Evolutionary conservation across 1,140 invertebrate genomes (phyloP).

Genomic region (Sarcophaga bullata): DNA sequence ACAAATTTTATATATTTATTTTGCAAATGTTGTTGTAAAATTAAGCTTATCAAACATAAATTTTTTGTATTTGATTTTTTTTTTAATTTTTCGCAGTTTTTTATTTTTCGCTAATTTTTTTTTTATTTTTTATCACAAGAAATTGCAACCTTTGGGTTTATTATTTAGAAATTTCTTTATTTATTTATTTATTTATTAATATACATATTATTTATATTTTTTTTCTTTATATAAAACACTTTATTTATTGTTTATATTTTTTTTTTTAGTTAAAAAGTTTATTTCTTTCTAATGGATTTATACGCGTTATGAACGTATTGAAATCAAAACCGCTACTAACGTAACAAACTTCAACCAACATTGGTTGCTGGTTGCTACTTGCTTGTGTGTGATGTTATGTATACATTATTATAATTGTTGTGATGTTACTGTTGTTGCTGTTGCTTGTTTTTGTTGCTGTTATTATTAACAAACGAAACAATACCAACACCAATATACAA

Average conservation of each 20-base stretch:
- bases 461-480: no score
- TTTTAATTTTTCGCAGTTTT: neutral
- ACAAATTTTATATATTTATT: neutral
- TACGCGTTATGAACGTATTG: conserved; percentile 19
- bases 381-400: no score
- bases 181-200: neutral
- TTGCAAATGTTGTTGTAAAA: neutral
- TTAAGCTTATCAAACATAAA: neutral
- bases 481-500: no score
- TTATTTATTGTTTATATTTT: no score
- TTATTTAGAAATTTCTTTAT: neutral
- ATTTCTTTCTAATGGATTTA: no score
- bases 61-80: no score
- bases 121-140: neutral
- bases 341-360: conserved; percentile 20
- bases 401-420: no score
- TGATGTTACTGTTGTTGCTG: neutral
- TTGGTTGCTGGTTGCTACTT: neutral
- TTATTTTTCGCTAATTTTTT: neutral
- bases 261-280: no score
- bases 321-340: conserved; percentile 39
- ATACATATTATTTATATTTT: neutral
- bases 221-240: no score
- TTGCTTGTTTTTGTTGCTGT: neutral
- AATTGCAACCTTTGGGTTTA: neutral